Base-by-base conservation (phyloP, 2,888 invertebrate genomes). In the Cheiracanthium punctorium region DNA sequence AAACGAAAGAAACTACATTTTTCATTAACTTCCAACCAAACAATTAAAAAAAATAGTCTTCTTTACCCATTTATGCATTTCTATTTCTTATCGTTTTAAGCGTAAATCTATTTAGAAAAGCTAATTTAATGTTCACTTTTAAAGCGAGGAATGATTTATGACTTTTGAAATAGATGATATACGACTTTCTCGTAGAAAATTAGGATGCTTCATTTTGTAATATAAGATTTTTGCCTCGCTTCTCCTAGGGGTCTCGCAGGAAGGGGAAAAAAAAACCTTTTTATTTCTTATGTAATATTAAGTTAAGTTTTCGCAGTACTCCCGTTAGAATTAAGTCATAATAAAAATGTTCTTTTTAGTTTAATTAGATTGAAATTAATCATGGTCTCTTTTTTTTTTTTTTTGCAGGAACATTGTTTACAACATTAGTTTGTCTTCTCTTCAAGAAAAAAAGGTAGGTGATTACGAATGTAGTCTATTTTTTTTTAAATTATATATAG, bases 401-500 rank as follows among this genome's bases (percentile, higher is more conserved):
- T 72, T 37, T 72, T 72, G 88, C 94, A 96, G 97, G 92, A 97
- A 97, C 92, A 94, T 95, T 90, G 95, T 97, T 90, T 97, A 96
- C 93, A 98, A 97, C 93, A 94, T 98, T 91, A 97, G 96, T 92
- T 93, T 97, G 90, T 94, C 94, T 91, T 95, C 96, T 91, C 94
- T 97, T 91, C 94, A 94, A 90, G 96, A 96, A 93, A 93, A 93
- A 90, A 94, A 95, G 94, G 95, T 95, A 93, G 92, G 92, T 91
- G 17, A 20, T 33, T 30, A n/a, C n/a, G n/a, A n/a, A n/a, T n/a
- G n/a, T n/a, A n/a, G n/a, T n/a, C n/a, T n/a, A n/a, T n/a, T n/a
- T n/a, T n/a, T n/a, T n/a, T n/a, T n/a, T n/a, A n/a, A n/a, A n/a
- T n/a, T n/a, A n/a, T n/a, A n/a, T n/a, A n/a, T n/a, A n/a, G n/a